Conservation (phyloP, 2,888 invertebrate species). For the Dynastes hyllus region DNA sequence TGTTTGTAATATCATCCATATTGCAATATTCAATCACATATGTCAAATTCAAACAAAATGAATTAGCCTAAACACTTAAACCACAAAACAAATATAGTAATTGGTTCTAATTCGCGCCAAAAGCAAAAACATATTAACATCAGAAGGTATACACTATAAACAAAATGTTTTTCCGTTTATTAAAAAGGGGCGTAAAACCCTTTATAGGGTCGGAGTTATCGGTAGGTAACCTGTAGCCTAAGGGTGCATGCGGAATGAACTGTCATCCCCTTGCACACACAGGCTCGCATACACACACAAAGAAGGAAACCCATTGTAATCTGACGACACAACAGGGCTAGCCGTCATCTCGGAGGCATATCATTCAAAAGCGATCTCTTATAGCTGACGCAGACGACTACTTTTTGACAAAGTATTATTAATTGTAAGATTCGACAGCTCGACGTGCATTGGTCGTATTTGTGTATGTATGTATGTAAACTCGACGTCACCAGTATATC, state of each 20-base stretch:
- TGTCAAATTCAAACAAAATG: not conserved
- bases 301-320: conserved; percentile 52
- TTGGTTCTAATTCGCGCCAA: conserved; percentile 12
- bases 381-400: conserved; percentile 31
- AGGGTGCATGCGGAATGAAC: conserved; percentile 58
- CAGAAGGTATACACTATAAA: no score
- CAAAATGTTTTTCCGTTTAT: no score
- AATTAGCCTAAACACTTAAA: not conserved
- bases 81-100: conserved; percentile 3
- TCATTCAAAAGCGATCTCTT: conserved; percentile 48
- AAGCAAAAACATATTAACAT: conserved; percentile 14
- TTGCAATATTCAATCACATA: no score
- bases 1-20: no score
- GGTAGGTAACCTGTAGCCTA: conserved; percentile 58
- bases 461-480: not conserved
- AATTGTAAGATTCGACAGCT: conserved; percentile 36
- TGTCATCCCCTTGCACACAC: conserved; percentile 54
- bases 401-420: conserved; percentile 43
- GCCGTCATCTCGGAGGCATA: conserved; percentile 56
- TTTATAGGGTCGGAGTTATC: conserved; percentile 51
- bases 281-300: conserved; percentile 6
- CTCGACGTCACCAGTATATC: no score
- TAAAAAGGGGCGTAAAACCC: conserved; percentile 45
- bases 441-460: conserved; percentile 7
- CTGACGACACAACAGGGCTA: conserved; percentile 29